Evolutionary conservation across 2,113 vertebrate species (phyloP), one percentile per base, ranked within the genome.

Genomic region (Loxodonta africana): DNA sequence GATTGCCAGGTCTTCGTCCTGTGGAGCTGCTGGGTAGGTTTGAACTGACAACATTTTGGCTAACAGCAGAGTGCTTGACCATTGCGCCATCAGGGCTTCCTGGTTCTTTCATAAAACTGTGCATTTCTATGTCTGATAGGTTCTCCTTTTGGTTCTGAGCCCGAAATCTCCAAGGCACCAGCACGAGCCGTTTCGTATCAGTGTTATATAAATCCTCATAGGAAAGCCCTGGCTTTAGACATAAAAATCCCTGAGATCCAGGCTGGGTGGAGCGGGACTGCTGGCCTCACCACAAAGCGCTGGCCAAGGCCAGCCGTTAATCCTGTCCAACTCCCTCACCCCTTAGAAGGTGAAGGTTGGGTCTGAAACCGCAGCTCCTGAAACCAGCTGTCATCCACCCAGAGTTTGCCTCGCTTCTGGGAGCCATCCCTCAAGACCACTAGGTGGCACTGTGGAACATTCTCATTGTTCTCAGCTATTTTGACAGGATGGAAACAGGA

Each of bases 381-480:
- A 83, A 65, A 60, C 57, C 18, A 37, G 37, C 37, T 37, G 46
- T 30, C 37, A 6, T 62, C 17, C 89, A 21, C 21, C 25, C 1
- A 1, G n/a, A 23, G 4, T 67, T 62, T 30, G 14, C 81, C 14
- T 65, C 8, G 0, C 5, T 65, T 76, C 74, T 81, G 85, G 62
- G 44, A 37, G 18, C 37, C 28, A 41, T 74, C 28, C 88, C 85
- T 77, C 44, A 82, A 62, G 53, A 81, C 93, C 88, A 93, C 93
- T 94, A 92, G 96, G 83, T 88, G 96, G 83, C 91, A 62, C 97
- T 95, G 88, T 95, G 83, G 51, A 60, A 82, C 82, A 77, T 1
- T 8, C 12, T 53, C 51, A 53, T 37, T 37, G 37, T 37, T 37
- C 37, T 37, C 37, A 37, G 37, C 37, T 37, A 37, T 37, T 37